Evolutionary conservation across 2,113 vertebrate genomes (phyloP).

Genomic region (Dinomys branickii): DNA sequence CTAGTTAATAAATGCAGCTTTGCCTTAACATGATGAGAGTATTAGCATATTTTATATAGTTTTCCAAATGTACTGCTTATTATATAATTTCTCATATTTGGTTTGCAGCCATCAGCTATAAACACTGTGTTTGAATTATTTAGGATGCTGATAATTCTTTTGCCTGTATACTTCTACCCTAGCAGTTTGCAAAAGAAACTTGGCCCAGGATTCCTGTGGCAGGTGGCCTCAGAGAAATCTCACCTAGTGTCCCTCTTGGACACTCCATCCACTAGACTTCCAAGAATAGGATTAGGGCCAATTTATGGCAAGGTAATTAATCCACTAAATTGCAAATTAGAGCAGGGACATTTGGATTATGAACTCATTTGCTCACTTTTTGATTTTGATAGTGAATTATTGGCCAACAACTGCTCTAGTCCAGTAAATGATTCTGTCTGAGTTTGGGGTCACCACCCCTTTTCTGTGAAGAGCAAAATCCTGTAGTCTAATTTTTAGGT

Average conservation of each 20-base stretch:
- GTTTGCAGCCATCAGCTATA: conserved; percentile 39
- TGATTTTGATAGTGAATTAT: not conserved
- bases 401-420: not conserved
- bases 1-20: not conserved
- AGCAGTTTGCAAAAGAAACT: not conserved
- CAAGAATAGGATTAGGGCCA: not conserved
- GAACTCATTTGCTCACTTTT: conserved; percentile 26
- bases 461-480: not conserved
- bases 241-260: not conserved
- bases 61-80: conserved; percentile 51
- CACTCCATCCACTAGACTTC: not conserved
- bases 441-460: not conserved
- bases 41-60: conserved; percentile 43
- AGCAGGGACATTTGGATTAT: not conserved
- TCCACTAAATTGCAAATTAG: not conserved
- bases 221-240: not conserved
- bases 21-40: not conserved
- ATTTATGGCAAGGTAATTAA: too few relatives aligned
- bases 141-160: conserved; percentile 46
- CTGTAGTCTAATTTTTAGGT: not conserved
- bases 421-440: not conserved
- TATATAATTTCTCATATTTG: conserved; percentile 64
- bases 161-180: not conserved
- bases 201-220: not conserved
- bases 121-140: conserved; percentile 30